Conservation (phyloP, 2,797 vertebrate genomes). For the Triplophysa bombifrons region DNA sequence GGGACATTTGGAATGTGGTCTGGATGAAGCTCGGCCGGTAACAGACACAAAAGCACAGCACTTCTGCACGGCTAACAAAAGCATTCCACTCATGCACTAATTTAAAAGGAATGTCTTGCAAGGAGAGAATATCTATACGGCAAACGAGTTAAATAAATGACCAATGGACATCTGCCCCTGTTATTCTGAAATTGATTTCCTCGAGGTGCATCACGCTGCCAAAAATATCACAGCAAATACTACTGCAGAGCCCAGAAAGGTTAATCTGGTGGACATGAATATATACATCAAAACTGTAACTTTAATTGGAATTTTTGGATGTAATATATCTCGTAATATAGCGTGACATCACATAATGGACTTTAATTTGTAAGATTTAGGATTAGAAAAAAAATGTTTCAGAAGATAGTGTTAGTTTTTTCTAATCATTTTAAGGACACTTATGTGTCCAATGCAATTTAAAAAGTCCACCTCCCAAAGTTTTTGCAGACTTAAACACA, state of each 20-base stretch:
- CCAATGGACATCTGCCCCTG: constrained; percentile 24
- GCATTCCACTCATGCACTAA: constrained; percentile 49
- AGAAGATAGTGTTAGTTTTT: not conserved
- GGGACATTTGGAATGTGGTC: constrained; percentile 60
- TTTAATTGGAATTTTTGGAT: not conserved
- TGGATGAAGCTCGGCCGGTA: constrained; percentile 39
- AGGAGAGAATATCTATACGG: constrained; percentile 39
- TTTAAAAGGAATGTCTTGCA: constrained; percentile 45
- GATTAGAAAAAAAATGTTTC: not conserved
- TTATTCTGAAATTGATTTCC: constrained; percentile 38
- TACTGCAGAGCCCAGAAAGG: not conserved
- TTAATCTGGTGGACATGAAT: not conserved
- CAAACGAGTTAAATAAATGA: constrained; percentile 40
- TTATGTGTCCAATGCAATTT: not conserved
- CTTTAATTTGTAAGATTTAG: not conserved
- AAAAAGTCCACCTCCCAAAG: not conserved
- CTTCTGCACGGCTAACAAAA: constrained; percentile 49
- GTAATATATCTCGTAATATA: not conserved
- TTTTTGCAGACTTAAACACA: not conserved
- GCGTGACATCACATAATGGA: not conserved
- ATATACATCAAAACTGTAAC: not conserved
- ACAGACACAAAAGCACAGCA: constrained; percentile 60
- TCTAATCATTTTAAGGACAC: not conserved
- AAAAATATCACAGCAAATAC: constrained; percentile 24
- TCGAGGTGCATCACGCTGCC: constrained; percentile 3